phyloP scores from a whole-genome alignment of 2,888 invertebrate species.

The Platycheirus rosarum region DNA sequence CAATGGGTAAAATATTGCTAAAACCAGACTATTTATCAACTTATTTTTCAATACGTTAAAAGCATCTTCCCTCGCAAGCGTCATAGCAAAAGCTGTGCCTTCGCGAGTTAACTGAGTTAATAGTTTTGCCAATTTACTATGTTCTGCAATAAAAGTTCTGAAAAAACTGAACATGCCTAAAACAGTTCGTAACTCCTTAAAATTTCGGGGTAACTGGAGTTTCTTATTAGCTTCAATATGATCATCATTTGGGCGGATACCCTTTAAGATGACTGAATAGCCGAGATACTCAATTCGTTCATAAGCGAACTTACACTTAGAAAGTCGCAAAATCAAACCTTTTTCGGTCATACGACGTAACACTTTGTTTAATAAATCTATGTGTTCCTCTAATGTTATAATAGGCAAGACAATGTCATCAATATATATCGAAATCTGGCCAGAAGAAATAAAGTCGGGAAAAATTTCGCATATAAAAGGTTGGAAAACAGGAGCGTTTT shows the following conservation, averaged over 20 bases:
- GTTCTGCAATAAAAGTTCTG: not conserved
- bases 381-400: constrained; percentile 3
- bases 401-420: constrained; percentile 43
- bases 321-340: constrained; percentile 6
- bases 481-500: constrained; percentile 42
- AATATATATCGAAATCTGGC: constrained; percentile 33
- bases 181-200: constrained; percentile 2
- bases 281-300: constrained; percentile 71
- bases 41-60: not conserved
- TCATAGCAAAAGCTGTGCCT: not conserved
- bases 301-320: constrained; percentile 67
- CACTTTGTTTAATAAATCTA: constrained; percentile 26
- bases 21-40: not conserved
- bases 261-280: constrained; percentile 52
- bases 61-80: not conserved
- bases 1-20: not conserved
- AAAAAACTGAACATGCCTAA: constrained; percentile 2
- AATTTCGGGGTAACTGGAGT: not conserved
- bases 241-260: constrained; percentile 32
- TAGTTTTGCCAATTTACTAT: not conserved
- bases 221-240: not conserved
- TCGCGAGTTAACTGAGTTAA: not conserved
- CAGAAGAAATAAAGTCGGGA: constrained; percentile 5
- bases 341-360: constrained; percentile 61
- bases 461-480: constrained; percentile 36